Base-by-base conservation (phyloP, 2,797 vertebrate genomes). In the Parotocinclus haroldoi region DNA sequence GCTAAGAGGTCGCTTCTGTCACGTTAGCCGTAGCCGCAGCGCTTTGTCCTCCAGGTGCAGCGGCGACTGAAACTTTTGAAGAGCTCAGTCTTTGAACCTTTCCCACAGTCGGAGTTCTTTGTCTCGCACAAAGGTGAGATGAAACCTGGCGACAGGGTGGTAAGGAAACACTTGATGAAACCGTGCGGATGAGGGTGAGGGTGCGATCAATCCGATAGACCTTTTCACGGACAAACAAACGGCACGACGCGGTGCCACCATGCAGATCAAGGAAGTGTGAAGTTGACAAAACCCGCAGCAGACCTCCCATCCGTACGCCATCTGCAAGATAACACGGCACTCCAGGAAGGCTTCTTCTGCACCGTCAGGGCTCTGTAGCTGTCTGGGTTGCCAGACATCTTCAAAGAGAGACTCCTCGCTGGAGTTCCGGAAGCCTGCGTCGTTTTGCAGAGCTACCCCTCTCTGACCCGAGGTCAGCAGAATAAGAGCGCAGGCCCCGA, bases 201-300 rank as follows among this genome's bases (percentile, higher is more conserved):
- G 68, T 46, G 16, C 46, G 13, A 27, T 27, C 27, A 27, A 27
- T 27, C 27, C 27, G 27, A 27, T 27, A 27, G 27, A 27, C 27
- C 44, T 44, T 58, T 51, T 10, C 45, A 27, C 58, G 7, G 10
- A 8, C 44, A 48, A 52, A 58, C 54, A 63, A 63, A 53, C 64
- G 40, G 7, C 7, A 11, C 62, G 10, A 36, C 44, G 13, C 53
- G 10, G 36, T 9, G 13, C 57, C 18, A 36, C 44, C 50, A 60
- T 27, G 56, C 40, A 70, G 76, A 76, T 83, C 69, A 80, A 80
- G 80, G 74, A 61, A 49, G 74, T 68, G 63, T 45, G 57, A 59
- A 59, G 58, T 73, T 66, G 60, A 75, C 39, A 66, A 46, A 62
- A 66, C 42, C 27, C 42, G 44, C 18, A 16, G 56, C 58, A 56